Base-by-base conservation (phyloP, 2,888 invertebrate species). In the Tinea trinotella region DNA sequence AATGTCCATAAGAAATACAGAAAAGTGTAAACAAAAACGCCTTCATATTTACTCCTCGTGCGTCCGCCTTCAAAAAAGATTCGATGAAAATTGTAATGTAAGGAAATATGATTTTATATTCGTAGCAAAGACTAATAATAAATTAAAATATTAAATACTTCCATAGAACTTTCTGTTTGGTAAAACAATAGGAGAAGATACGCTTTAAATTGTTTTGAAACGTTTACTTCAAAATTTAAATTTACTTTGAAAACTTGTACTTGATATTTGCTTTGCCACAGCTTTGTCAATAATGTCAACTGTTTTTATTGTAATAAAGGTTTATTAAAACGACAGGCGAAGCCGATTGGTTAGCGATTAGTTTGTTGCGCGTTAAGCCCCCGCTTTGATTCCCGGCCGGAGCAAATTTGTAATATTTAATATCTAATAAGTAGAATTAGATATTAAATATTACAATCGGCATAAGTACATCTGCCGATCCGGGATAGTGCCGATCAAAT, bases 261-360 rank as follows among this genome's bases (percentile, higher is more conserved):
- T 7, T 13, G n/a, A 1, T 46, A 3, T 46, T 46, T 46, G n/a
- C n/a, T 19, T 46, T 19, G 19, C 19, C 2, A 19, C 40, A 46
- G 12, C 18, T 46, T 46, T 46, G 46, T 46, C 18, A 46, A 46
- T 46, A 40, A n/a, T 40, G 40, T 15, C 30, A 30, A 30, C 40
- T 40, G 13, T 40, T n/a, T n/a, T n/a, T n/a, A n/a, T n/a, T n/a
- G n/a, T n/a, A n/a, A n/a, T n/a, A n/a, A n/a, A n/a, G n/a, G n/a
- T n/a, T 40, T 15, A 40, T 15, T 30, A 7, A 30, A 30, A 30
- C 30, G 22, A 30, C 7, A n/a, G 7, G 2, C 30, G n/a, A n/a
- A n/a, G n/a, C n/a, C n/a, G n/a, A n/a, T n/a, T n/a, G n/a, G n/a
- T n/a, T n/a, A n/a, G n/a, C n/a, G n/a, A n/a, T n/a, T n/a, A n/a